Base-by-base conservation (phyloP, 2,797 vertebrate species). In the Menidia menidia region DNA sequence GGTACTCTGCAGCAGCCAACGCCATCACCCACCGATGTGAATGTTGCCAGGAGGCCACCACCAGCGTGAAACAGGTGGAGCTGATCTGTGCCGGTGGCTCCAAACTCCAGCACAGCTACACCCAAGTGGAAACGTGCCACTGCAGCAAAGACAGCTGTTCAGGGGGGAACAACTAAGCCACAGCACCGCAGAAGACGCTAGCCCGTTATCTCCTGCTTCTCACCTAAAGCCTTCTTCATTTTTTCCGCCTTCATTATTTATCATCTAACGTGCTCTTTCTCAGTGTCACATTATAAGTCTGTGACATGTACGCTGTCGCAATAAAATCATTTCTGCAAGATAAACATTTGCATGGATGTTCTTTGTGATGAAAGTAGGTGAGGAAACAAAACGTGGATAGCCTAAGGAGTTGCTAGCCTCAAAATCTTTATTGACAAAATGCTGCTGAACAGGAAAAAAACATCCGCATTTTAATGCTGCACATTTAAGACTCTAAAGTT, bases 41-140 rank as follows among this genome's bases (percentile, higher is more conserved):
- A 42, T 99, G 97, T 85, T 99, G 97, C 86, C 93, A 86, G 59
- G 96, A 97, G 82, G 86, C 48, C 54, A 71, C 31, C 65, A 93
- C 86, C 71, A 95, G 91, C 4, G 1, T 78, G 73, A 86, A 54
- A 63, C 58, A 89, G 2, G 93, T 95, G 84, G 73, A 89, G 41
- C 68, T 99, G 78, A 72, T 15, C 56, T 98, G 97, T 39, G 51
- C 77, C 0, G 42, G 94, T 0, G 95, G 91, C 9, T 82, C 88
- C 14, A 86, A 13, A 60, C 1, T 94, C 3, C 71, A 48, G 1
- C 88, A 94, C 80, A 84, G 48, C 1, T 97, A 96, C 64, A 73
- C 75, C 4, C 72, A 91, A 0, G 85, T 95, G 32, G 93, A 96
- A 5, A 77, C 85, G 0, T 98, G 97, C 56, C 52, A 59, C 62